These are phyloP conservation scores for Cariama cristata DNA, from an alignment of 2,113 vertebrate genomes.

Conservation along the genomic window DNA sequence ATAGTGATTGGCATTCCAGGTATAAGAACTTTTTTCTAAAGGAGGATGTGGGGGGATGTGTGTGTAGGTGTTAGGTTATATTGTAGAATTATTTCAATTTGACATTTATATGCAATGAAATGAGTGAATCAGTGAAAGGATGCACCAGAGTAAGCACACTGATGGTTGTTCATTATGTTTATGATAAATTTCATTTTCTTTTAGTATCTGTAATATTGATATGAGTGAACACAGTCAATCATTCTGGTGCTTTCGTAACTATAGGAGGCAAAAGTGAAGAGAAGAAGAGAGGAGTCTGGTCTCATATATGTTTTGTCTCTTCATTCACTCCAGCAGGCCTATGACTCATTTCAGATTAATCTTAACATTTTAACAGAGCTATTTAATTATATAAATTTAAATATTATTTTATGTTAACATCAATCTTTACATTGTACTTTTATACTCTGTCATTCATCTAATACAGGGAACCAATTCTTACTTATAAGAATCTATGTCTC, in stretches of 20 bases:
- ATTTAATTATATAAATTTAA: not conserved
- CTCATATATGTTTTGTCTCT: not conserved
- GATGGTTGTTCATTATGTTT: not conserved
- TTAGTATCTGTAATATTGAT: not conserved
- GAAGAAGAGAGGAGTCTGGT: not conserved
- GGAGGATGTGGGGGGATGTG: not conserved
- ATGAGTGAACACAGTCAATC: not conserved
- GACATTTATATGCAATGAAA: not conserved
- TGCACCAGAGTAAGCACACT: not conserved
- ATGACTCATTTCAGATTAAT: not conserved
- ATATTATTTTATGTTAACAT: not conserved
- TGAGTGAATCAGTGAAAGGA: not conserved
- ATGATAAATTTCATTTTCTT: not conserved
- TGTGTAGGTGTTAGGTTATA: not conserved
- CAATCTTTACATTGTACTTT: not conserved
- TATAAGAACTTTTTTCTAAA: not conserved
- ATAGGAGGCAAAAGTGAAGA: not conserved
- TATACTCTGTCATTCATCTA: not conserved
- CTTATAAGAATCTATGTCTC: not conserved
- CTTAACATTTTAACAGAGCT: not conserved
- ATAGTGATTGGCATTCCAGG: not conserved
- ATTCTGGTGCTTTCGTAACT: not conserved
- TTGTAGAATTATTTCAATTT: not conserved
- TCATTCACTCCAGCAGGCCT: not conserved
- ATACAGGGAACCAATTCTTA: not conserved